Percentiles rank a stretch among this genome's conserved stretches.
Evolutionary conservation across 2,113 vertebrate genomes (phyloP).

Genomic region (Buteo buteo): DNA sequence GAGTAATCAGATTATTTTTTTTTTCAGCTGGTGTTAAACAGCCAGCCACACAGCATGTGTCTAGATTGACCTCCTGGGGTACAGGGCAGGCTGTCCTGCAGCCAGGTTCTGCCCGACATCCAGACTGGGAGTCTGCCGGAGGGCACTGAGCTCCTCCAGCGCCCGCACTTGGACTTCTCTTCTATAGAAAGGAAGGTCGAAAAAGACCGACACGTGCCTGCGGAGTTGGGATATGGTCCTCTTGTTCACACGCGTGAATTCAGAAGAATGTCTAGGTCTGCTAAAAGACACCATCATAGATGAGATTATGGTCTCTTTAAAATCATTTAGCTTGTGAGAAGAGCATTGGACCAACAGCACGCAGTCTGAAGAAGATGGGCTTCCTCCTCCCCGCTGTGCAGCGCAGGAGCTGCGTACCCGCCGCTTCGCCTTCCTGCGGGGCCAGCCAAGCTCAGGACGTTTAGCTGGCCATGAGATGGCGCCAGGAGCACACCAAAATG

Average conservation of each 20-base stretch:
- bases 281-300: background rate
- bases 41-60: fast-evolving
- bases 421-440: fast-evolving
- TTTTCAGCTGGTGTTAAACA: background rate
- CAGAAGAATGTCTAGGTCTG: background rate
- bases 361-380: background rate
- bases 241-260: background rate
- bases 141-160: background rate
- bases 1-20: background rate
- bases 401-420: fast-evolving
- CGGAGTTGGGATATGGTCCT: background rate
- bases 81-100: background rate
- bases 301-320: background rate
- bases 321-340: background rate
- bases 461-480: background rate
- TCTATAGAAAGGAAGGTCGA: background rate
- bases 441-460: fast-evolving
- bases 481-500: background rate
- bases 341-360: background rate
- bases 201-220: fast-evolving
- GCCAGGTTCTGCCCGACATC: background rate
- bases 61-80: fast-evolving
- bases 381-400: background rate
- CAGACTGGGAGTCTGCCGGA: background rate
- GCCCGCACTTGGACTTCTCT: background rate